Conservation (phyloP, 1,140 invertebrate species). For the Chlorops oryzae region DNA sequence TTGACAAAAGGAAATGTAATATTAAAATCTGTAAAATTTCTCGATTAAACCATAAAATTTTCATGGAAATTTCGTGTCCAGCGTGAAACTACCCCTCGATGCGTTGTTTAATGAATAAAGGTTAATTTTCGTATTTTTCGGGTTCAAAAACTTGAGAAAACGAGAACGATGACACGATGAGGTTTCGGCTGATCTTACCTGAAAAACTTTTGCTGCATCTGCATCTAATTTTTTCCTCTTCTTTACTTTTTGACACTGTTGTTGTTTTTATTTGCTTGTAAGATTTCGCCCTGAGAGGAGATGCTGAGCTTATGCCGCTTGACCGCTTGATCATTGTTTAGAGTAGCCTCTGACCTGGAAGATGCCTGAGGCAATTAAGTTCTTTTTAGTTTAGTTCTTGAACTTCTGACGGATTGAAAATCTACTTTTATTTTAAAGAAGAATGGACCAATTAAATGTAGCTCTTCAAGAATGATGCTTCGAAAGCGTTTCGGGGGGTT, state of each 20-base stretch:
- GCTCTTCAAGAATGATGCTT: no score
- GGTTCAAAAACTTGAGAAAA: constrained; percentile 8
- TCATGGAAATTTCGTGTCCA: no score
- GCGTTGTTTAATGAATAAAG: no score
- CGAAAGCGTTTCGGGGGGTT: no score
- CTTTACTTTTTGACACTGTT: constrained; percentile 1
- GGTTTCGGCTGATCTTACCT: constrained; percentile 1
- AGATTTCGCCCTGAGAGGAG: no score
- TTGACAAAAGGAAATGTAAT: background rate
- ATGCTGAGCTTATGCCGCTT: no score
- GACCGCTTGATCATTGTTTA: no score
- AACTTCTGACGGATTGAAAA: background rate
- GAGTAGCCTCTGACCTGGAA: constrained; percentile 11
- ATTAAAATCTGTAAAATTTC: constrained; percentile 11
- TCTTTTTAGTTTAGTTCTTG: background rate
- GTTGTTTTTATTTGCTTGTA: constrained; percentile 6
- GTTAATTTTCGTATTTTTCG: constrained; percentile 9
- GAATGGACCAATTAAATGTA: no score
- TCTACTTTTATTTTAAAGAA: background rate
- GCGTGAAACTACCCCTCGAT: no score
- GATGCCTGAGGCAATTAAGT: constrained; percentile 1
- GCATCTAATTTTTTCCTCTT: background rate
- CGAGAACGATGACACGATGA: constrained; percentile 1
- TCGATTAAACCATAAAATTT: constrained; percentile 12
- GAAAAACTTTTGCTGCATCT: constrained; percentile 7